A percentile compares a stretch with the other conserved stretches of the same genome.
phyloP scores from a whole-genome alignment of 2,113 vertebrate species.

The Anoura caudifer region DNA sequence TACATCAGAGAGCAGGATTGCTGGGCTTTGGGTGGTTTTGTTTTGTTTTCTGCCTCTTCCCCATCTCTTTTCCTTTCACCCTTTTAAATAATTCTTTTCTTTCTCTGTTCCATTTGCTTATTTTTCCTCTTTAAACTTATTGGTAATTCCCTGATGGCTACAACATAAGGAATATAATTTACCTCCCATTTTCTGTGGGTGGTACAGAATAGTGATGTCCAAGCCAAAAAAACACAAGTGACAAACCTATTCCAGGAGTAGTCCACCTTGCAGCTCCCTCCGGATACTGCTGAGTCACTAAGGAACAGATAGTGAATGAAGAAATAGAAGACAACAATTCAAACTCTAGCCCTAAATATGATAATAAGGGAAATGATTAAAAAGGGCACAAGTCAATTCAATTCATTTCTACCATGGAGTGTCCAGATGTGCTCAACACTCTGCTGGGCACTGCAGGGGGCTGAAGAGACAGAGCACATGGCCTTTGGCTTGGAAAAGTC shows the following conservation, averaged over 20 bases:
- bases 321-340: background rate
- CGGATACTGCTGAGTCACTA: background rate
- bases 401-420: background rate
- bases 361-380: background rate
- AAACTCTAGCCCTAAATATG: background rate
- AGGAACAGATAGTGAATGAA: background rate
- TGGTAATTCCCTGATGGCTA: background rate
- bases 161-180: background rate
- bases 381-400: background rate
- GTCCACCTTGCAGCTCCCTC: background rate
- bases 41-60: background rate
- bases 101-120: background rate
- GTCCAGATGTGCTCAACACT: background rate
- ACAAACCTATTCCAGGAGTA: background rate
- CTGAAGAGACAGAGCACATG: background rate
- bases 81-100: background rate
- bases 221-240: background rate
- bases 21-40: background rate
- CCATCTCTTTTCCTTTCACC: background rate
- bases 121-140: background rate
- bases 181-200: background rate
- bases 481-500: background rate
- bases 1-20: background rate
- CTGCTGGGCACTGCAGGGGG: background rate
- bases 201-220: background rate